phyloP scores from a whole-genome alignment of 2,888 invertebrate genomes.

The Trissoscelio sp. region DNA sequence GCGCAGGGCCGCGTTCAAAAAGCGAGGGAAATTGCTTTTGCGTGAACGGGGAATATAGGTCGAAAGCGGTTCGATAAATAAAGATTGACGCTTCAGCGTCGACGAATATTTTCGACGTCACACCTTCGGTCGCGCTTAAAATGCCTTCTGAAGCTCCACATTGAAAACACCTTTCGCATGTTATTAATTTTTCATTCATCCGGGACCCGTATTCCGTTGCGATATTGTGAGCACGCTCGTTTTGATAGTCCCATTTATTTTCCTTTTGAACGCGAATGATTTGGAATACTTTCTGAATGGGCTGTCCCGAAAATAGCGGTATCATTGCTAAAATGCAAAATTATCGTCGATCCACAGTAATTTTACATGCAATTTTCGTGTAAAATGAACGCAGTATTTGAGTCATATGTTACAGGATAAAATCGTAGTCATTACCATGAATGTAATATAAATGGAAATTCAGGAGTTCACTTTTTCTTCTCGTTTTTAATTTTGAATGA shows the following conservation, averaged over 20 bases:
- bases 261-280: not conserved
- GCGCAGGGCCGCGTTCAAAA: slow-evolving; percentile 32
- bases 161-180: slow-evolving; percentile 38
- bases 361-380: slow-evolving; percentile 14
- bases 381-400: slow-evolving; percentile 7
- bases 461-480: slow-evolving; percentile 1
- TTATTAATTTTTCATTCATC: slow-evolving; percentile 52
- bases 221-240: slow-evolving; percentile 22
- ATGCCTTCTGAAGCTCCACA: slow-evolving; percentile 13
- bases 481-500: not conserved
- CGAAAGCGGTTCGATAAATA: slow-evolving; percentile 68
- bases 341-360: not conserved
- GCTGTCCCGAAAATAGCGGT: not conserved
- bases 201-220: not conserved
- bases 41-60: slow-evolving; percentile 61
- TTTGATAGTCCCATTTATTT: slow-evolving; percentile 28
- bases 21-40: slow-evolving; percentile 64
- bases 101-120: slow-evolving; percentile 63
- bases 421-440: slow-evolving; percentile 26
- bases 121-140: slow-evolving; percentile 29
- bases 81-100: slow-evolving; percentile 63
- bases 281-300: not conserved
- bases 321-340: not conserved
- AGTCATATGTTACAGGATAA: slow-evolving; percentile 16
- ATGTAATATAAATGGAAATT: slow-evolving; percentile 46